Evolutionary conservation across 2,888 invertebrate species (phyloP).

Genomic region (Ormyrus labotus): DNA sequence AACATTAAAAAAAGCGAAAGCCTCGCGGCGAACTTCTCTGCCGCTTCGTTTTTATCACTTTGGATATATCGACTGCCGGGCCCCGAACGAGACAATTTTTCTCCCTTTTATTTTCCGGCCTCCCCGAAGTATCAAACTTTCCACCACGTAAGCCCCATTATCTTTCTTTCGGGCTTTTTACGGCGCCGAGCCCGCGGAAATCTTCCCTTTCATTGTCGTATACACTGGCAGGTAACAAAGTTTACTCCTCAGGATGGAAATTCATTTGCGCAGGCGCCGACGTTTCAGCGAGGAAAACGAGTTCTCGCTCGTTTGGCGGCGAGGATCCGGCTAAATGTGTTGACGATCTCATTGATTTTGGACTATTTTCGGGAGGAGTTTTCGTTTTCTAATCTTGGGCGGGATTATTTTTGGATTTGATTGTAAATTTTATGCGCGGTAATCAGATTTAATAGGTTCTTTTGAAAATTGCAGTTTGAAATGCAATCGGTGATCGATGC

Average conservation of each 20-base stretch:
- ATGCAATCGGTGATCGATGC: too few species aligned
- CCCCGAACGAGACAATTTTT: conserved; percentile 13
- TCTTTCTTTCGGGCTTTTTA: conserved; percentile 47
- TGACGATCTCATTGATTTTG: too few species aligned
- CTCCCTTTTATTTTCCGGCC: conserved; percentile 20
- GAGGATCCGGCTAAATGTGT: too few species aligned
- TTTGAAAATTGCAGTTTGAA: too few species aligned
- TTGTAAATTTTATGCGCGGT: too few species aligned
- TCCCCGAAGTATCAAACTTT: conserved; percentile 38
- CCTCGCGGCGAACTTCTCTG: conserved; percentile 8
- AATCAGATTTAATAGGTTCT: too few species aligned
- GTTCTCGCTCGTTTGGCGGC: too few species aligned
- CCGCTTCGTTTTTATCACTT: conserved; percentile 31
- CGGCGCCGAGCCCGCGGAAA: conserved; percentile 13
- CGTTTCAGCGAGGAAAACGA: too few species aligned
- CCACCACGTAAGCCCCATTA: conserved; percentile 42
- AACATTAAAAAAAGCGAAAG: conserved; percentile 29
- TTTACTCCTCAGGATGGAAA: conserved; percentile 21
- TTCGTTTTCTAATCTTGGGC: too few species aligned
- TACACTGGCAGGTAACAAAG: background rate
- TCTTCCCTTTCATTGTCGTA: conserved; percentile 3
- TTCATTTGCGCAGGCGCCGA: conserved; percentile 14
- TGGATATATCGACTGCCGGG: conserved; percentile 4
- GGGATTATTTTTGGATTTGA: too few species aligned
- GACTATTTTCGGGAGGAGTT: too few species aligned